These are phyloP conservation scores for Aspiorhynchus laticeps DNA, from an alignment of 2,113 vertebrate species.

Conservation along the genomic window DNA sequence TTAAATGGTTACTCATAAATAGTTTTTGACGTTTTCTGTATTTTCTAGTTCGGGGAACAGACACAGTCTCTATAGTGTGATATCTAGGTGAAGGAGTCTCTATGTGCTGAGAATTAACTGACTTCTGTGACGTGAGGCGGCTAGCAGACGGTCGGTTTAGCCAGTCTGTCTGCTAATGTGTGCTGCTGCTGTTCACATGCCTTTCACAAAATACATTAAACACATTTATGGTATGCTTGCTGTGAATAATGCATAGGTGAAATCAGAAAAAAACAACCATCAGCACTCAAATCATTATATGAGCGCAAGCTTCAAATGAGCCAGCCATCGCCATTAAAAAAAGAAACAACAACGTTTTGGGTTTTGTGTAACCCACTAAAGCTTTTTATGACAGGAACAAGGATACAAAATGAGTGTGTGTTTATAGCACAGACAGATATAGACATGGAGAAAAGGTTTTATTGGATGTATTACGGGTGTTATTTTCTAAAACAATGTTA, in stretches of 20 bases:
- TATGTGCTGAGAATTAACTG: no score
- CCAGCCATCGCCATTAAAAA: not conserved
- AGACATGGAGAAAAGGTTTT: not conserved
- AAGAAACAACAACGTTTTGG: not conserved
- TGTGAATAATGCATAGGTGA: not conserved
- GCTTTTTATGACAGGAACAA: not conserved
- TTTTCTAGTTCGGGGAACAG: no score
- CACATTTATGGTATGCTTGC: not conserved
- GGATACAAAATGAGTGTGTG: not conserved
- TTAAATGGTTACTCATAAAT: no score
- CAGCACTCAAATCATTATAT: not conserved
- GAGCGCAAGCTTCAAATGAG: no score
- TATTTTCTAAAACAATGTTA: slow-evolving; percentile 16
- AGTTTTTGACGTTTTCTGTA: no score
- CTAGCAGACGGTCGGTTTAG: no score
- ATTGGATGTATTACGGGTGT: not conserved
- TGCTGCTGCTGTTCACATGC: no score
- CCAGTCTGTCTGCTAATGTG: no score
- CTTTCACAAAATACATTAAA: not conserved
- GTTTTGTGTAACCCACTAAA: not conserved
- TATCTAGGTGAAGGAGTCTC: no score
- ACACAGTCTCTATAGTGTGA: no score
- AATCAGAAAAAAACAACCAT: not conserved
- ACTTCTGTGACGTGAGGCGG: no score
- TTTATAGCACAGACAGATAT: not conserved